Evolutionary conservation across 2,888 invertebrate species (phyloP).

Genomic region (Nephrocerus scutellatus): DNA sequence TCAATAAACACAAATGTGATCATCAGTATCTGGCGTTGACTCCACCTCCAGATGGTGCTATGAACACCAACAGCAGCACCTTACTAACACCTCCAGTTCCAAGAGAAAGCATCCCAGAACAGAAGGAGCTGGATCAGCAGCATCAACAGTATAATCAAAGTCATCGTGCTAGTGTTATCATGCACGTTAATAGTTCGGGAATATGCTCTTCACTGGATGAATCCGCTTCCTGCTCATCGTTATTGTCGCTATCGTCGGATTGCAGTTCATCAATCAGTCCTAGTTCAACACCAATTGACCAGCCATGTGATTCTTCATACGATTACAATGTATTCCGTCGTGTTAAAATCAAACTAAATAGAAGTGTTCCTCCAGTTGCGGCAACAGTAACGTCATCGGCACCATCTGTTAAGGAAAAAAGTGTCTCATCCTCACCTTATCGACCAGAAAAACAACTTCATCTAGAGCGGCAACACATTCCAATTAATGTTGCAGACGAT

Average conservation of each 20-base stretch:
- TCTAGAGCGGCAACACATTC: constrained; percentile 4
- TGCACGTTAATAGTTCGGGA: constrained; percentile 77
- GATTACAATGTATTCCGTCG: constrained; percentile 45
- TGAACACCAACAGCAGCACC: constrained; percentile 50
- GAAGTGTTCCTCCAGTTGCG: constrained; percentile 17
- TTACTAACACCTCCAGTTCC: background rate
- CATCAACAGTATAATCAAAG: constrained; percentile 21
- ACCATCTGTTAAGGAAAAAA: too few relatives aligned
- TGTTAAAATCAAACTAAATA: constrained; percentile 47
- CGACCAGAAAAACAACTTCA: too few relatives aligned
- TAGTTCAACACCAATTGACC: too few relatives aligned
- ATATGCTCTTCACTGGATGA: constrained; percentile 51
- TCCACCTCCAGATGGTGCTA: constrained; percentile 46
- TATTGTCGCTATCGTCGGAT: constrained; percentile 20
- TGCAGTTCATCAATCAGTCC: constrained; percentile 14
- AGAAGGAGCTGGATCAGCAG: constrained; percentile 41
- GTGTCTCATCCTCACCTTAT: too few relatives aligned
- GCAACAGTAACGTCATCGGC: constrained; percentile 23
- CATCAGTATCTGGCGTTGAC: constrained; percentile 37
- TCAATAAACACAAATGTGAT: constrained; percentile 5
- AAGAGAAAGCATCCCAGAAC: constrained; percentile 54
- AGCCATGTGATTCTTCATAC: too few relatives aligned
- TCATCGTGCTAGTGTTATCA: constrained; percentile 70
- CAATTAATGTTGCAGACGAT: constrained; percentile 7
- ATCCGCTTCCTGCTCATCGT: constrained; percentile 25